Percentiles rank a stretch among this genome's conserved stretches.
These are phyloP conservation scores for Cygnus atratus DNA, from an alignment of 2,113 vertebrate genomes.

Conservation along the genomic window DNA sequence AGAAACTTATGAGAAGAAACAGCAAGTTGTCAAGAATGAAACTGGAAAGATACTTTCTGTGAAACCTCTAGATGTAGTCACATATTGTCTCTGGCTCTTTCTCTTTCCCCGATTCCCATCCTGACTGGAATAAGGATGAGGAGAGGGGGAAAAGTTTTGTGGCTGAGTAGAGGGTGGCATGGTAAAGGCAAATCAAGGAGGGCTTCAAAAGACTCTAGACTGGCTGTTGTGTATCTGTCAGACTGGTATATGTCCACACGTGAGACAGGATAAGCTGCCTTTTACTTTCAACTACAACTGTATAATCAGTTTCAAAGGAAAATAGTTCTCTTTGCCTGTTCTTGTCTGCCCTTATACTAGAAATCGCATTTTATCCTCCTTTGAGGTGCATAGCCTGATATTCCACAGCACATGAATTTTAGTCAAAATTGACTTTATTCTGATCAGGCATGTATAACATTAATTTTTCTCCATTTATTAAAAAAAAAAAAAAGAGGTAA, in stretches of 20 bases:
- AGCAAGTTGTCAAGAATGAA: not conserved
- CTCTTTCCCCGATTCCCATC: not conserved
- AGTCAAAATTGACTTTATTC: not conserved
- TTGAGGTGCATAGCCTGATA: not conserved
- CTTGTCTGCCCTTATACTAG: not conserved
- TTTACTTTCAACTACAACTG: not conserved
- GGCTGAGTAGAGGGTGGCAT: not conserved
- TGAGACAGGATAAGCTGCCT: not conserved
- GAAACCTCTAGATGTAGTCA: not conserved
- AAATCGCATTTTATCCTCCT: not conserved
- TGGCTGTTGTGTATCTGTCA: accelerated
- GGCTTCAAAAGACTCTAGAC: not conserved
- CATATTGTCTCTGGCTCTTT: not conserved
- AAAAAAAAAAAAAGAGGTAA: not conserved
- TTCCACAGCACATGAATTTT: not conserved
- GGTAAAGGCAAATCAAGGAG: not conserved
- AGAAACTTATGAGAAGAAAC: not conserved
- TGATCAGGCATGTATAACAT: not conserved
- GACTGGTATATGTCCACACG: not conserved
- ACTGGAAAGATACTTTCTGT: not conserved
- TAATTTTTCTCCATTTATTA: not conserved
- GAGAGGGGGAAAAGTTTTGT: not conserved
- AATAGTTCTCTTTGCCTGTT: not conserved
- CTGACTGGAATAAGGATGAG: not conserved
- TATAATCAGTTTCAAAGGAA: not conserved